These are phyloP conservation scores for Linurgus olivaceus DNA, from an alignment of 2,797 vertebrate genomes.

Conservation along the genomic window DNA sequence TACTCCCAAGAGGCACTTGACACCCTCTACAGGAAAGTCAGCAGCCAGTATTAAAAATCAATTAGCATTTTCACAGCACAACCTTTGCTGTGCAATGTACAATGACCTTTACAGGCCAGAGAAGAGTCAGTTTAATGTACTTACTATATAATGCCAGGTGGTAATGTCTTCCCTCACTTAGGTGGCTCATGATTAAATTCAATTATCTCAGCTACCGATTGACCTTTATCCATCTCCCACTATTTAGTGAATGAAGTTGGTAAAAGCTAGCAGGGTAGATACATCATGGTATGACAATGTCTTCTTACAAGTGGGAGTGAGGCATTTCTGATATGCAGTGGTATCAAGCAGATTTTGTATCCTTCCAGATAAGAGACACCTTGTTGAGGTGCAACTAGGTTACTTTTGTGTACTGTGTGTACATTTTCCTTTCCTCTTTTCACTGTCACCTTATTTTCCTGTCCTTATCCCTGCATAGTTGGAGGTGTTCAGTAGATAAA, in stretches of 20 bases:
- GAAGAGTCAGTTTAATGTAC: constrained; percentile 47
- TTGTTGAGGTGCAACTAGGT: neutral
- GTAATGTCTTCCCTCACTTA: constrained; percentile 34
- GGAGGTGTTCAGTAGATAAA: neutral
- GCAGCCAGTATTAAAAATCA: constrained; percentile 28
- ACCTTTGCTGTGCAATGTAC: constrained; percentile 1
- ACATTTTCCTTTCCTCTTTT: neutral
- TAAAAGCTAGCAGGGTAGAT: constrained; percentile 7
- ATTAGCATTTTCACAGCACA: constrained; percentile 11
- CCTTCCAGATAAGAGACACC: neutral
- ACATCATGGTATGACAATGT: neutral
- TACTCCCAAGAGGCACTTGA: neutral
- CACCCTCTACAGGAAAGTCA: neutral
- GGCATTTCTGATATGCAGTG: neutral
- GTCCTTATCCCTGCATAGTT: neutral
- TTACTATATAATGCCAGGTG: constrained; percentile 44
- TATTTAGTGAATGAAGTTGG: constrained; percentile 11
- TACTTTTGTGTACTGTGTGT: neutral
- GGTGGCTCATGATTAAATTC: constrained; percentile 43
- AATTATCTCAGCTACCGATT: constrained; percentile 48
- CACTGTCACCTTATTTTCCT: neutral
- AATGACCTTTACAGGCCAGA: constrained; percentile 40
- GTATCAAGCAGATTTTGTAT: neutral
- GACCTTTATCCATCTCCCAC: constrained; percentile 38
- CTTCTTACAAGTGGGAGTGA: neutral